phyloP scores from a whole-genome alignment of 2,113 vertebrate species.

The Danio rerio region DNA sequence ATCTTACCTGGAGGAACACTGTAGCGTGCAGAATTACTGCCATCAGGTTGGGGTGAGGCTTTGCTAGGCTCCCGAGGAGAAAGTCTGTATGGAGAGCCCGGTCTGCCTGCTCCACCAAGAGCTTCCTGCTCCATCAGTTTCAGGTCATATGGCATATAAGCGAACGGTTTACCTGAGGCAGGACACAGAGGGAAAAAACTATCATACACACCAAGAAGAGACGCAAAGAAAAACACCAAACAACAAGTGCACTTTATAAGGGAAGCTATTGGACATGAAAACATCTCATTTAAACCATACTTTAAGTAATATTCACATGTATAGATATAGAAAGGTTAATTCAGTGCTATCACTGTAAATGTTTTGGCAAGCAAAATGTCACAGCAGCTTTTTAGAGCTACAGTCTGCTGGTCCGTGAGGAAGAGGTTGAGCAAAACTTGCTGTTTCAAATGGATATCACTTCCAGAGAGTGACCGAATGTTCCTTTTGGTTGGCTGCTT shows the following conservation, averaged over 20 bases:
- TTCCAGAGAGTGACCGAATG: slow-evolving; percentile 22
- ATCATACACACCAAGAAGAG: slow-evolving; percentile 18
- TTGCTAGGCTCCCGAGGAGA: slow-evolving; percentile 86
- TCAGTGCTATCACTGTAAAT: neutral
- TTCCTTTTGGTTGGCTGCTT: slow-evolving; percentile 46
- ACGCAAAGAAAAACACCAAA: neutral
- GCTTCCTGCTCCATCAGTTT: slow-evolving; percentile 87
- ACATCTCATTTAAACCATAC: neutral
- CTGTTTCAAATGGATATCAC: slow-evolving; percentile 44
- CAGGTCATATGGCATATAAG: slow-evolving; percentile 88
- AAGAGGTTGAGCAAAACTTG: slow-evolving; percentile 6
- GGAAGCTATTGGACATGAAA: too few relatives aligned
- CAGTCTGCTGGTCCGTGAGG: neutral
- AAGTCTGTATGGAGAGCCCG: slow-evolving; percentile 85
- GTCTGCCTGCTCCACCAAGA: slow-evolving; percentile 75
- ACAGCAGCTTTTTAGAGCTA: neutral
- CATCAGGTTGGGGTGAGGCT: slow-evolving; percentile 82
- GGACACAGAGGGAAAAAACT: slow-evolving; percentile 53
- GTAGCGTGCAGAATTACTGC: slow-evolving; percentile 77
- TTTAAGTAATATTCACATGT: neutral
- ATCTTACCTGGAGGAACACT: slow-evolving; percentile 89
- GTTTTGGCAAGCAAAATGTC: neutral
- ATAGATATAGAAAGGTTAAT: neutral
- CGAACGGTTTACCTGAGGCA: slow-evolving; percentile 82
- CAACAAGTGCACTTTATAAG: neutral